These are phyloP conservation scores for Phoxinus phoxinus DNA, from an alignment of 2,113 vertebrate genomes.

Conservation along the genomic window DNA sequence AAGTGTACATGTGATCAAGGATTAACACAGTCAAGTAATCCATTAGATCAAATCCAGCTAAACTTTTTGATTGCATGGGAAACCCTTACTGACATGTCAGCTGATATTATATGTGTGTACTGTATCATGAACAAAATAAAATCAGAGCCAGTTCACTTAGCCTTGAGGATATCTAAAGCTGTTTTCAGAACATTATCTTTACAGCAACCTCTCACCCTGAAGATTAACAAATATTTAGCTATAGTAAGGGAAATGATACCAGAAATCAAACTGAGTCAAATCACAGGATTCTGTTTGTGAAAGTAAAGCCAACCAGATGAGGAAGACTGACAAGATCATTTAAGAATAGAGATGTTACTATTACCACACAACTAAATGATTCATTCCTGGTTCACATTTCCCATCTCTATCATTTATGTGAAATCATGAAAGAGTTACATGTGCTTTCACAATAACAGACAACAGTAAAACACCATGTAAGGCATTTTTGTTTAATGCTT, in stretches of 20 bases:
- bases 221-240: neutral
- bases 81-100: neutral
- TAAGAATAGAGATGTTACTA: neutral
- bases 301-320: neutral
- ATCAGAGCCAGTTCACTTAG: neutral
- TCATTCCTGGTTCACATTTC: neutral
- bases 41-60: neutral
- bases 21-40: neutral
- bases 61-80: neutral
- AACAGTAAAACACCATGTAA: neutral
- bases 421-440: neutral
- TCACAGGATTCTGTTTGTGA: neutral
- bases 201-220: neutral
- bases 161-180: neutral
- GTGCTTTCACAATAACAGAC: neutral
- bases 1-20: neutral
- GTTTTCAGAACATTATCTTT: neutral
- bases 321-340: neutral
- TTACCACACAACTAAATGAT: neutral
- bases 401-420: neutral
- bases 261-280: too few relatives aligned
- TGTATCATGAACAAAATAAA: neutral
- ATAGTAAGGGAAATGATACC: neutral
- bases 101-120: neutral
- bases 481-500: constrained; percentile 1